Evolutionary conservation across 2,888 invertebrate genomes (phyloP), one percentile per base, ranked within the genome.

Genomic region (Parasteatoda lunata): DNA sequence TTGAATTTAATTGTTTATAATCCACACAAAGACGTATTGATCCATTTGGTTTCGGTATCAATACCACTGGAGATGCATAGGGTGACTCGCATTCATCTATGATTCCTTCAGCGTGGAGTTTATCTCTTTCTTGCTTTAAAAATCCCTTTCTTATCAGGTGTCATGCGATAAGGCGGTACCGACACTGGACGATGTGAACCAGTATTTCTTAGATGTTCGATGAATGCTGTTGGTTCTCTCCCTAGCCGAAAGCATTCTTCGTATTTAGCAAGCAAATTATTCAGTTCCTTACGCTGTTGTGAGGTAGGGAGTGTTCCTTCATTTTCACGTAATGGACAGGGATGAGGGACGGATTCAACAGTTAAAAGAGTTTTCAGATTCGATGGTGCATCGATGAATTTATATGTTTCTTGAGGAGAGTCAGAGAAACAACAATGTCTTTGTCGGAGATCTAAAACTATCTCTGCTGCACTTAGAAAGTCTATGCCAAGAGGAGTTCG

Each of bases 71-170:
- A 54, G 4, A 54, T 3, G 5, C 3, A 54, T 54, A 54, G 8
- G 54, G 64, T 30, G 45, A 59, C 48, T 75, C 59, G 30, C 59
- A 75, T 75, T 75, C 59, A 30, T 75, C 45, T 9, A 59, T 75
- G 45, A 75, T 59, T 15, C 49, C 49, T 15, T 54, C 8, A 11
- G 3, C 59, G 30, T 13, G 59, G 8, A 75, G 30, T 5, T 13
- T n/a, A 54, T 75, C 75, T 11, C 15, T 13, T 30, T 75, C 45
- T 8, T 75, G 15, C 13, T 75, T 52, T 15, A 75, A 45, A 30
- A 75, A 3, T 3, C 9, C 30, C 47, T 75, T 64, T 59, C 64
- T 64, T 54, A 4, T 8, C 59, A 6, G 59, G 52, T 11, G 45
- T 59, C 64, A 75, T 64, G n/a, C 75, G 6, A 13, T 75, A 52